Base-by-base conservation (phyloP, 1,140 invertebrate genomes). In the Leguminivora glycinivorella region DNA sequence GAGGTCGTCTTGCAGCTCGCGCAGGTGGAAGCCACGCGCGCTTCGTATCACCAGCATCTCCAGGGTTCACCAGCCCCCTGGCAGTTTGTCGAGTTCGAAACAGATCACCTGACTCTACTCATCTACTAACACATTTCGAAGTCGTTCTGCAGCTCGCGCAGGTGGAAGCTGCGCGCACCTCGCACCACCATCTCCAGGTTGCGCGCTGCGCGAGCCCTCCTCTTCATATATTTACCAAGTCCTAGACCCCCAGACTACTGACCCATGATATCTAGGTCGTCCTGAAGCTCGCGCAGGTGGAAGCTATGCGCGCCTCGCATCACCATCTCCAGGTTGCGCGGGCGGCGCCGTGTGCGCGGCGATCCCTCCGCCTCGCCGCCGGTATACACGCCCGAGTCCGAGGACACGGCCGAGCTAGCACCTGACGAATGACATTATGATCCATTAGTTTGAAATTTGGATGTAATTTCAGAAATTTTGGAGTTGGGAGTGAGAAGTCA, bases 191-290 rank as follows among this genome's bases (percentile, higher is more conserved):
- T n/a, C n/a, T n/a, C n/a, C n/a, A n/a, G n/a, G n/a, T n/a, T n/a
- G n/a, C n/a, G n/a, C n/a, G n/a, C n/a, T n/a, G n/a, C 85, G 85
- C 0, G 89, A 89, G 19, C 81, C 73, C 3, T 86, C 83, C 29
- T 6, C 75, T 52, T 91, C 90, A n/a, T n/a, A n/a, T n/a, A n/a
- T n/a, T n/a, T n/a, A n/a, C n/a, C n/a, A n/a, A n/a, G n/a, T n/a
- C n/a, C n/a, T n/a, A n/a, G n/a, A n/a, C n/a, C n/a, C n/a, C n/a
- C n/a, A n/a, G n/a, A n/a, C n/a, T 10, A 68, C 78, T 75, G 67
- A 92, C 92, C 92, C 90, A 92, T 91, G 67, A 92, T 90, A 77
- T 92, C 92, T 26, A 92, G 76, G 71, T 92, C 92, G 22, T 89
- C 86, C 71, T 92, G 90, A 56, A 92, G 81, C 67, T 92, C 92